Conservation (phyloP, 2,888 invertebrate species). For the Macaria notata region DNA sequence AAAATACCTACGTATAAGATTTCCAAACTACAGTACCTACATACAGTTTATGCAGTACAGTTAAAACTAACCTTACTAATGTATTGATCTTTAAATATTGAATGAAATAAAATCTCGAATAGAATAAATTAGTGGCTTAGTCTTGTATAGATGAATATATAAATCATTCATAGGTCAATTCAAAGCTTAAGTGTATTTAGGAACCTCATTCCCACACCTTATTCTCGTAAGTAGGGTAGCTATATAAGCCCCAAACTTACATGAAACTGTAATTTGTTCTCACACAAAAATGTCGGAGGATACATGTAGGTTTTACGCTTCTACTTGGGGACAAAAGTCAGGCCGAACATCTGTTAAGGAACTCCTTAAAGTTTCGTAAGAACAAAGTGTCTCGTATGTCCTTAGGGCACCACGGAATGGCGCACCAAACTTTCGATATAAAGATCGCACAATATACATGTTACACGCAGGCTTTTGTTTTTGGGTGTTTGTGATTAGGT, state of each 20-base stretch:
- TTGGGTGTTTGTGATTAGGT: not conserved
- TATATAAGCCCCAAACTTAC: constrained; percentile 16
- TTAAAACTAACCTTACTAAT: too few species aligned
- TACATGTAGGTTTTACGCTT: constrained; percentile 45
- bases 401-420: constrained; percentile 54
- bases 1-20: too few species aligned
- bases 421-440: constrained; percentile 60
- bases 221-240: too few species aligned
- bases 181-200: too few species aligned
- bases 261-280: constrained; percentile 37
- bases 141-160: too few species aligned
- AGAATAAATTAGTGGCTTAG: too few species aligned
- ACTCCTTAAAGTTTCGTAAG: constrained; percentile 68
- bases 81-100: too few species aligned
- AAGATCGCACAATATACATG: constrained; percentile 49
- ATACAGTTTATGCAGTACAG: too few species aligned
- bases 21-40: too few species aligned
- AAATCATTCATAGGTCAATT: too few species aligned
- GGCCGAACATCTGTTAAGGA: constrained; percentile 71
- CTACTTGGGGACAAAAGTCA: constrained; percentile 65
- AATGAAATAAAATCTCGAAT: too few species aligned
- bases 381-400: constrained; percentile 69
- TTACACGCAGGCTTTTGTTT: constrained; percentile 31
- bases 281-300: constrained; percentile 49
- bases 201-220: too few species aligned